These are phyloP conservation scores for Stichopus chloronotus DNA, from an alignment of 35 echinoderm and acorn worm species.

Conservation along the genomic window DNA sequence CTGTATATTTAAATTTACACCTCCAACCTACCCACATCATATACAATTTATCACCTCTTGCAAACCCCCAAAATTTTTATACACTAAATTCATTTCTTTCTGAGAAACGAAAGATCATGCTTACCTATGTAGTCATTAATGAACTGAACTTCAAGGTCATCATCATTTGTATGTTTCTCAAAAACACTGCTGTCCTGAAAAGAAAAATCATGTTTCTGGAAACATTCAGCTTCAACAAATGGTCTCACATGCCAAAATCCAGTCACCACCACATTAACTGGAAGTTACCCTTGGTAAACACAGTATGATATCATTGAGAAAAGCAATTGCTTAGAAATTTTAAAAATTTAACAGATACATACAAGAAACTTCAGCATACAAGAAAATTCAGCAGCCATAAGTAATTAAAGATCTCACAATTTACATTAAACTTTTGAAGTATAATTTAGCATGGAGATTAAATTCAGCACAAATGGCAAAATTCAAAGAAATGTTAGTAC, in stretches of 20 bases:
- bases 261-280: not conserved
- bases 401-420: too few relatives aligned
- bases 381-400: too few relatives aligned
- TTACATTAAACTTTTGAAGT: too few relatives aligned
- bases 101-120: not conserved
- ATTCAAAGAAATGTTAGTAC: too few relatives aligned
- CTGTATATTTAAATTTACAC: too few relatives aligned
- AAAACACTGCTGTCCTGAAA: not conserved
- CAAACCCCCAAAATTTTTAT: too few relatives aligned
- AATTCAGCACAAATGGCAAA: too few relatives aligned
- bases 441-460: too few relatives aligned
- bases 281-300: not conserved
- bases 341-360: not conserved
- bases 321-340: not conserved
- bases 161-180: not conserved
- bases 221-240: not conserved
- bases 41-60: too few relatives aligned
- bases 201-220: not conserved
- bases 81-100: not conserved
- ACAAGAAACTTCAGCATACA: too few relatives aligned
- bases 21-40: too few relatives aligned
- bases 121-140: not conserved
- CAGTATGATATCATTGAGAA: not conserved
- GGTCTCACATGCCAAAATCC: not conserved
- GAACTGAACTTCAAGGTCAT: not conserved